Percentiles rank a stretch among this genome's conserved stretches.
These are phyloP conservation scores for Anolis sagrei DNA, from an alignment of 2,113 vertebrate genomes.

Conservation along the genomic window DNA sequence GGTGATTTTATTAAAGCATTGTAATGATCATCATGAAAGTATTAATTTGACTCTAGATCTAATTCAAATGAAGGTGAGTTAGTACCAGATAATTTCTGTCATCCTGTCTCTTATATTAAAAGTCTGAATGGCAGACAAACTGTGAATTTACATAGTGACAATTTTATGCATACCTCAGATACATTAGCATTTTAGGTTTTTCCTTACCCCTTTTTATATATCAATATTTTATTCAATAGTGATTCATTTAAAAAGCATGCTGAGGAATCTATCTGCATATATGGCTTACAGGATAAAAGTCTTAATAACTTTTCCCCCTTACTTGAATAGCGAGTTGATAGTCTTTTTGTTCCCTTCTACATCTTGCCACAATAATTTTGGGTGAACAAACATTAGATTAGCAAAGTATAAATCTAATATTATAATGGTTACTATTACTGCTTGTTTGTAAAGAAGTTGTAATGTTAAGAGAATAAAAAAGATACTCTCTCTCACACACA, in stretches of 20 bases:
- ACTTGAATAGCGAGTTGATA: conserved; percentile 1
- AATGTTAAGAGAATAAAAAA: not conserved
- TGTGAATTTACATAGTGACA: not conserved
- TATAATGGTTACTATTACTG: not conserved
- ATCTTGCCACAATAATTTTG: not conserved
- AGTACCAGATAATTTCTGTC: not conserved
- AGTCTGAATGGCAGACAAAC: not conserved
- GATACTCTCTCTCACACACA: not conserved
- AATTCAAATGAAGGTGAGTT: not conserved
- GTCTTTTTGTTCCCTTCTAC: not conserved
- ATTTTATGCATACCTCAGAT: not conserved
- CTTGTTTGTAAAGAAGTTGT: not conserved
- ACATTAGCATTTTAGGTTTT: not conserved
- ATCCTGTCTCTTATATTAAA: not conserved
- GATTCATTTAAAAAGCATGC: not conserved
- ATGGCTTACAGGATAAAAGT: not conserved
- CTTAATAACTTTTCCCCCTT: not conserved
- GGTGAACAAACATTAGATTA: not conserved
- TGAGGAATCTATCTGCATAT: not conserved
- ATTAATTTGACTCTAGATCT: not conserved
- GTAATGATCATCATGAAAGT: not conserved
- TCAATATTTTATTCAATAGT: conserved; percentile 4
- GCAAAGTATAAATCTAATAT: not conserved
- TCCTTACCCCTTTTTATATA: not conserved
- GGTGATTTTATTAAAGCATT: not conserved